phyloP scores from a whole-genome alignment of 2,113 vertebrate species.

The Albula goreensis region DNA sequence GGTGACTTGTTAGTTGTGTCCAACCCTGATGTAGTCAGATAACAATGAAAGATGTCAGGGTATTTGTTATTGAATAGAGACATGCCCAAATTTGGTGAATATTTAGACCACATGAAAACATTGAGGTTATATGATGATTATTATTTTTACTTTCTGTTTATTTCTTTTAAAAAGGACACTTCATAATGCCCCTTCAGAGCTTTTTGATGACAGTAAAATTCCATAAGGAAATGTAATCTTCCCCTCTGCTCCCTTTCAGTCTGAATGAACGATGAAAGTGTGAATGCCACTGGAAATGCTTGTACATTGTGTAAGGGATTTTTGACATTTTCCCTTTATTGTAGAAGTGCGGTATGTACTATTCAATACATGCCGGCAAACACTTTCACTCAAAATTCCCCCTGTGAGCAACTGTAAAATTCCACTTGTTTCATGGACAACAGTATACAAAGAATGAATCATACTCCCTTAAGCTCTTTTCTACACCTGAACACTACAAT shows the following conservation, averaged over 20 bases:
- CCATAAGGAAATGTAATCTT: conserved; percentile 11
- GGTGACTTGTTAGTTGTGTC: background rate
- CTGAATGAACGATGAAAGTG: background rate
- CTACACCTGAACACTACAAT: background rate
- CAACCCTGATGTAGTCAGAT: background rate
- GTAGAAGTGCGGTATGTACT: background rate
- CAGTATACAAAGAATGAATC: background rate
- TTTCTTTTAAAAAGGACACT: background rate
- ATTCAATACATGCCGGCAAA: background rate
- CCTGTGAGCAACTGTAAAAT: background rate
- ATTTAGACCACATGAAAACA: background rate
- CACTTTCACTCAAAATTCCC: background rate
- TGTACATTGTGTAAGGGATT: conserved; percentile 9
- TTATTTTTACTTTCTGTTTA: background rate
- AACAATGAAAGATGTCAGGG: background rate
- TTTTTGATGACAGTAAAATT: background rate
- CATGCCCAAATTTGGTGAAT: background rate
- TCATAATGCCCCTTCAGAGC: background rate
- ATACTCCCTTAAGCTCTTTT: background rate
- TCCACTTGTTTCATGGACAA: background rate
- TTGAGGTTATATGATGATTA: background rate
- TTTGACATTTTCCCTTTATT: background rate
- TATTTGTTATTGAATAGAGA: background rate
- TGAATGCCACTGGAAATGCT: background rate
- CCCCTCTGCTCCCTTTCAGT: background rate